Conservation (phyloP, 2,113 vertebrate species). For the Sylvia atricapilla region DNA sequence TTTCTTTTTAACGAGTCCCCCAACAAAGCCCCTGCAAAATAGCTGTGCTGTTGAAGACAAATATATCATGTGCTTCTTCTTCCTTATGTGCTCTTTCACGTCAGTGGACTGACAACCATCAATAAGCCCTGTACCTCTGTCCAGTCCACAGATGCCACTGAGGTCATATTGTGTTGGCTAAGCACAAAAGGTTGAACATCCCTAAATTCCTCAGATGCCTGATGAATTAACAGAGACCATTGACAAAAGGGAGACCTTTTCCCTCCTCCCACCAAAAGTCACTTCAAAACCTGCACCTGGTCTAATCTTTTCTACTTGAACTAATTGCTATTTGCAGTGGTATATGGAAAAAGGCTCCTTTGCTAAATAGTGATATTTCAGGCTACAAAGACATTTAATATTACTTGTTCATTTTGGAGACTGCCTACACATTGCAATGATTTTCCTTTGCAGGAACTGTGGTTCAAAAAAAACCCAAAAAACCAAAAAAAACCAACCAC, state of each 20-base stretch:
- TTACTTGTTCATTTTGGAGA: conserved; percentile 11
- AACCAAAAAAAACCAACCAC: too few relatives aligned
- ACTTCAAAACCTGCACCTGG: conserved; percentile 71
- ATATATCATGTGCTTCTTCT: not conserved
- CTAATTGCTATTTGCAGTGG: conserved; percentile 65
- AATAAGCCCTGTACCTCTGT: conserved; percentile 14
- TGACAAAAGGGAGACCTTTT: conserved; percentile 47
- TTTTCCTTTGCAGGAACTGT: conserved; percentile 40
- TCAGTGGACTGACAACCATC: not conserved
- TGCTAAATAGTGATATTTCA: conserved; percentile 43
- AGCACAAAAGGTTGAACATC: conserved; percentile 60
- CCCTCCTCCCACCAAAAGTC: not conserved
- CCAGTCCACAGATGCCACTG: not conserved
- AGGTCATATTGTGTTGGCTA: conserved; percentile 21
- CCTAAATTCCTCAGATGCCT: conserved; percentile 68
- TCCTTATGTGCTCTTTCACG: conserved; percentile 10
- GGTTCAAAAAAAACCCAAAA: not conserved
- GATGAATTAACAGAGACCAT: conserved; percentile 61
- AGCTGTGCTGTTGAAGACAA: not conserved
- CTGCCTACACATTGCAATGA: conserved; percentile 25
- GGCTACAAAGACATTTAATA: conserved; percentile 47
- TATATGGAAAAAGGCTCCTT: not conserved
- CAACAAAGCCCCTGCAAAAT: not conserved
- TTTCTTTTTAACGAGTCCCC: not conserved
- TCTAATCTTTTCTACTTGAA: conserved; percentile 67